phyloP scores from a whole-genome alignment of 2,113 vertebrate genomes.

The Polypterus bichir region DNA sequence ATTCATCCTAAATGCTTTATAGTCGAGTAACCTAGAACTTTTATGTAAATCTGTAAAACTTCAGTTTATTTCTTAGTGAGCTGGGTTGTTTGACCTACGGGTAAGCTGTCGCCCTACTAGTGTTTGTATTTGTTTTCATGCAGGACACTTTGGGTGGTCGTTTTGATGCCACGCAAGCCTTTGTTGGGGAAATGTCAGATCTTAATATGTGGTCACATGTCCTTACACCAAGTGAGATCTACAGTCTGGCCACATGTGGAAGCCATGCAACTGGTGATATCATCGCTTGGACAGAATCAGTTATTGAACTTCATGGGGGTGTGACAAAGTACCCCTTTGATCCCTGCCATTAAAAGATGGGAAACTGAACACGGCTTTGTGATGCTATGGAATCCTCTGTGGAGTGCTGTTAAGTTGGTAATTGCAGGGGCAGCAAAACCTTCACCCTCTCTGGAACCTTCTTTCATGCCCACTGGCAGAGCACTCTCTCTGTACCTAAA shows the following conservation, averaged over 20 bases:
- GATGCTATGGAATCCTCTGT: too few species aligned
- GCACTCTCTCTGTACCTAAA: too few species aligned
- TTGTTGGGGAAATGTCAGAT: conserved; percentile 63
- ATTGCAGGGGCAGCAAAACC: too few species aligned
- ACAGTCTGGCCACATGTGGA: conserved; percentile 50
- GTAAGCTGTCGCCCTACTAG: too few species aligned
- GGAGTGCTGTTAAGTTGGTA: too few species aligned
- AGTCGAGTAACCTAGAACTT: not conserved
- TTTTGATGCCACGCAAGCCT: conserved; percentile 63
- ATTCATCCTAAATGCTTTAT: not conserved
- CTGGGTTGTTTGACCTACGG: too few species aligned
- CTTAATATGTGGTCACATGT: conserved; percentile 63
- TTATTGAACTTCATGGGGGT: conserved; percentile 58
- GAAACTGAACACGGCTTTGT: too few species aligned
- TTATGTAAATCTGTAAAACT: too few species aligned
- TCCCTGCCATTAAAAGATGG: conserved; percentile 42
- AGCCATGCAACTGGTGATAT: conserved; percentile 51
- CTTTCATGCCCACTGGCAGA: too few species aligned
- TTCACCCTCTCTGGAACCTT: too few species aligned
- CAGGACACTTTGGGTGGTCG: conserved; percentile 63
- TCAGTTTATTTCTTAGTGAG: too few species aligned
- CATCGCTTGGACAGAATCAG: conserved; percentile 49
- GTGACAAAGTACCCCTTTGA: conserved; percentile 54
- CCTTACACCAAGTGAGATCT: conserved; percentile 48
- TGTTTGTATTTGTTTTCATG: not conserved